Base-by-base conservation (phyloP, 2,797 vertebrate species). In the Anguilla anguilla region DNA sequence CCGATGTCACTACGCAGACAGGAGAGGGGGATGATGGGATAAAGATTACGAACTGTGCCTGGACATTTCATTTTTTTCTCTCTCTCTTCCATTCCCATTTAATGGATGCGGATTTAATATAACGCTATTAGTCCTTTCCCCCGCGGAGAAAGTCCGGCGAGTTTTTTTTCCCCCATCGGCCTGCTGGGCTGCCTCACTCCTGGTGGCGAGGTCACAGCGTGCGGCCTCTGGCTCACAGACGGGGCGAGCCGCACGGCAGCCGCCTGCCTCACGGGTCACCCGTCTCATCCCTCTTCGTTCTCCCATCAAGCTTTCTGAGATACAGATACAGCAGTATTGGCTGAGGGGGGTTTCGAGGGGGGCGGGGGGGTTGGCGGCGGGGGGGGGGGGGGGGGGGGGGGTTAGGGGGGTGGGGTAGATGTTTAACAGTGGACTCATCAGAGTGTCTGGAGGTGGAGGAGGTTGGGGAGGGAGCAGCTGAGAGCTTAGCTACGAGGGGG, bases 391-490 rank as follows among this genome's bases (percentile, higher is more conserved):
- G 31, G 72, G 10, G 77, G 49, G 72, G 31, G 15, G 35, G 15
- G 6, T 39, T 15, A n/a, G 35, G 39, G 11, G 35, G 74, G 9
- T 46, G 7, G 79, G 31, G 39, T 39, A 11, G 22, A 10, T 51
- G 69, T 84, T 84, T 87, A 57, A 57, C 83, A 74, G 49, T 46
- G 46, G 39, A 25, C 64, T 84, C 87, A 46, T 89, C 77, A 61
- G 77, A 89, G 83, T 89, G 86, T 86, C 86, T 19, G 49, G 61
- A 83, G 85, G 89, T 69, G 43, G 72, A 84, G 85, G 61, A 55
- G 89, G 84, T 69, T 25, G 55, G 88, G 84, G 74, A 17, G 46
- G 49, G n/a, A 69, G 79, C 79, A n/a, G 79, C 79, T 49, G 79
- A 51, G 6, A 82, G 79, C 79, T 28, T 82, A 3, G 46, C 46